These are phyloP conservation scores for Carassius carassius DNA, from an alignment of 2,113 vertebrate genomes.

Conservation along the genomic window DNA sequence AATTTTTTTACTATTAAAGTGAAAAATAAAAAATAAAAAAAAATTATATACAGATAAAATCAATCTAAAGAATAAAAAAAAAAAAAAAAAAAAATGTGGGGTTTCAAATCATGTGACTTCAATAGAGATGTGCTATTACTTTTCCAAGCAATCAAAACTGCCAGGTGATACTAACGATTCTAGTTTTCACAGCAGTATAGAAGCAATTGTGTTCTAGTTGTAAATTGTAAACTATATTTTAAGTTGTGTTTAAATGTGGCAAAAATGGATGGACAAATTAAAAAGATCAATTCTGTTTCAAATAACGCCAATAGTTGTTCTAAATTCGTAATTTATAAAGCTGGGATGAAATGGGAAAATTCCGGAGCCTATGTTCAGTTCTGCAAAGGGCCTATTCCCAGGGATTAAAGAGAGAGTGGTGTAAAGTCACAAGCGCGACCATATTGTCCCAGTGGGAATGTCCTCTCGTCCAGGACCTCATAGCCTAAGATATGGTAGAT, in stretches of 20 bases:
- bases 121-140: neutral
- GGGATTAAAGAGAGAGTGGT: neutral
- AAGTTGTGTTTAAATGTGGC: neutral
- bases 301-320: neutral
- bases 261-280: neutral
- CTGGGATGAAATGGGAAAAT: neutral
- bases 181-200: neutral
- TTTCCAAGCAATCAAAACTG: neutral
- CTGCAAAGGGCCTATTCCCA: slow-evolving; percentile 5
- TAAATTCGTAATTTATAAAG: neutral
- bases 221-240: neutral
- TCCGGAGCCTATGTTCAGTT: neutral
- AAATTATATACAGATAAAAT: neutral
- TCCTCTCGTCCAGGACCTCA: slow-evolving; percentile 21
- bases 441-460: slow-evolving; percentile 1
- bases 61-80: too few relatives aligned
- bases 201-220: neutral
- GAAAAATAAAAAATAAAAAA: neutral
- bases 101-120: neutral
- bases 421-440: slow-evolving; percentile 14
- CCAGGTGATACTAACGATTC: neutral
- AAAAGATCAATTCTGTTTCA: neutral
- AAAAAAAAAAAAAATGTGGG: neutral
- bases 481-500: slow-evolving; percentile 28
- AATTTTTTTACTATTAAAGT: too few relatives aligned